These are phyloP conservation scores for Excalfactoria chinensis DNA, from an alignment of 2,113 vertebrate genomes.

Conservation along the genomic window DNA sequence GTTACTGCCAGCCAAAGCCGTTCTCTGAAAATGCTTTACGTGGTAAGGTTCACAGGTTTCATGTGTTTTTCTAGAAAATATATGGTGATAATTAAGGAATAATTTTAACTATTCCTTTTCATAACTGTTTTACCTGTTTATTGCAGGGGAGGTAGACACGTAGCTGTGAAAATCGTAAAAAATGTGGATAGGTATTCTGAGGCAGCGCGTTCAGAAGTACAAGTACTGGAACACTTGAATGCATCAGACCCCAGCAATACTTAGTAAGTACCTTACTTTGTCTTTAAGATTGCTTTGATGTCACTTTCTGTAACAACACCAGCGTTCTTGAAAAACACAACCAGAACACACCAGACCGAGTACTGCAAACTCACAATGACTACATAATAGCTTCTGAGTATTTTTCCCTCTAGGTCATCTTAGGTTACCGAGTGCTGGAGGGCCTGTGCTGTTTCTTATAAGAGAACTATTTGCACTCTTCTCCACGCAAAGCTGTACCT, in stretches of 20 bases:
- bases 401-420: neutral
- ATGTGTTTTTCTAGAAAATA: neutral
- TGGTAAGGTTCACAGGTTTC: neutral
- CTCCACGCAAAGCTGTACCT: neutral
- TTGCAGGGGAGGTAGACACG: constrained; percentile 73
- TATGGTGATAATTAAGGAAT: neutral
- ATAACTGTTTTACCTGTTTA: neutral
- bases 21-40: neutral
- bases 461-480: too few species aligned
- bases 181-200: constrained; percentile 87
- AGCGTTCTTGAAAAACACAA: neutral
- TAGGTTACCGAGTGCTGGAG: neutral
- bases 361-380: neutral
- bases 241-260: constrained; percentile 76
- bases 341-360: too few species aligned
- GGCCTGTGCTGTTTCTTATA: neutral
- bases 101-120: neutral
- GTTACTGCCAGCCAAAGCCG: too few species aligned
- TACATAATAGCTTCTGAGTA: neutral
- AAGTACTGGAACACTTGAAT: constrained; percentile 86
- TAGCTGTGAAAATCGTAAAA: constrained; percentile 94
- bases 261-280: constrained; percentile 56
- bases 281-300: neutral
- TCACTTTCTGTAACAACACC: rapidly evolving
- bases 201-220: constrained; percentile 87